These are phyloP conservation scores for Mus spicilegus DNA, from an alignment of 2,113 vertebrate genomes.

Conservation along the genomic window DNA sequence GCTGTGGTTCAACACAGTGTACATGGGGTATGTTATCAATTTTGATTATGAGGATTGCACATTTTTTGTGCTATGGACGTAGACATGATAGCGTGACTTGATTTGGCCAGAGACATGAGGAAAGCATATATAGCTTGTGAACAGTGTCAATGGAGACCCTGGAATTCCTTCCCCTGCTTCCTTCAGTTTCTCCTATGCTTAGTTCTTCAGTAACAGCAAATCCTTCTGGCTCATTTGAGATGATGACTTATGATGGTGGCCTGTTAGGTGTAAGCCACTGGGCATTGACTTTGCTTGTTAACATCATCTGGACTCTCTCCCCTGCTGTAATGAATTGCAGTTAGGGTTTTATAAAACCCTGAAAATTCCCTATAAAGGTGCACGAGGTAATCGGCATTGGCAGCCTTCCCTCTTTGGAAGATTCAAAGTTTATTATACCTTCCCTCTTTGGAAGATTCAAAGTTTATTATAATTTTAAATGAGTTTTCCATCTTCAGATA, in stretches of 20 bases:
- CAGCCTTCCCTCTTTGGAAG: neutral
- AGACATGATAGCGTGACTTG: neutral
- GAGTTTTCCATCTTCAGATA: constrained; percentile 4
- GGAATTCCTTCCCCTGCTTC: neutral
- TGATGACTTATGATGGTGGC: neutral
- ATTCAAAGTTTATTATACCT: neutral
- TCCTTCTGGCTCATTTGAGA: neutral
- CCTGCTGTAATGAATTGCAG: neutral
- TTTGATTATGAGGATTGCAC: neutral
- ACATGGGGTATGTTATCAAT: neutral
- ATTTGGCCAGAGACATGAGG: neutral
- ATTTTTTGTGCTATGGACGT: neutral
- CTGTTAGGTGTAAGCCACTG: neutral
- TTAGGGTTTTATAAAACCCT: neutral
- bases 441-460: neutral
- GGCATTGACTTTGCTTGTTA: neutral
- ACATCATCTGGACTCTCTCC: neutral
- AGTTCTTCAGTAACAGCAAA: neutral
- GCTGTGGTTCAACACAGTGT: neutral
- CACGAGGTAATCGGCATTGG: neutral
- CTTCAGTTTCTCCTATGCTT: neutral
- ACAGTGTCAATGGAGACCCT: neutral
- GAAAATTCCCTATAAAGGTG: neutral
- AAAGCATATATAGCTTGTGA: neutral
- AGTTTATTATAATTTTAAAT: neutral